Evolutionary conservation across 2,113 vertebrate genomes (phyloP), one percentile per base, ranked within the genome.

Genomic region (Oceanodroma tethys): DNA sequence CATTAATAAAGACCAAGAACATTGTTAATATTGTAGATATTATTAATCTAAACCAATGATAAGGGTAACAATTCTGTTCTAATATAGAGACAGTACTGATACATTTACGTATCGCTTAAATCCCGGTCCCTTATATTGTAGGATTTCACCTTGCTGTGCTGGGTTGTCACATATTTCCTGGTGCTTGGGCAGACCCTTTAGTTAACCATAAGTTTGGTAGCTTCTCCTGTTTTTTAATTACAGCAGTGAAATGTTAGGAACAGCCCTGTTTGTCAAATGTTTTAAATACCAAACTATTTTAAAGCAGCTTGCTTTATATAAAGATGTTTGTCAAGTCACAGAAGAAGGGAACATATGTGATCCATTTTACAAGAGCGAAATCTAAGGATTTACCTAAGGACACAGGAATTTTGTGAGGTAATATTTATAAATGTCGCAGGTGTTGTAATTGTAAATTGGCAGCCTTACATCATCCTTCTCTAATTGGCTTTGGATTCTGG

Each of bases 371-470:
- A 88, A 94, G 95, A 86, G 56, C 85, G 83, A 96, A 93, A 93
- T 81, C 78, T 95, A 80, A 88, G 52, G 92, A 95, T 95, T 97
- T 97, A 97, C 75, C 91, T 98, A 97, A 97, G 89, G 95, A 93
- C 92, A 82, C 48, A 96, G 85, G 97, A 97, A 98, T 97, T 96
- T 86, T 52, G 15, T 98, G 97, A 98, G 87, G 96, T 93, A 96
- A 96, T 97, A 96, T 97, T 97, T 97, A 89, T 68, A 98, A 97
- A 93, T 60, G 80, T 86, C 1, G 0, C 92, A 94, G 95, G 95
- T 94, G 66, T 80, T 86, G 92, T 92, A 96, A 97, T 92, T 95
- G 91, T 84, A 62, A 36, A 74, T 93, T 93, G 96, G 91, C 91
- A 95, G 72, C 63, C 74, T 88, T 63, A 76, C 67, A 91, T 96